Evolutionary conservation across 1,140 invertebrate genomes (phyloP).

Genomic region (Penaeus japonicus): DNA sequence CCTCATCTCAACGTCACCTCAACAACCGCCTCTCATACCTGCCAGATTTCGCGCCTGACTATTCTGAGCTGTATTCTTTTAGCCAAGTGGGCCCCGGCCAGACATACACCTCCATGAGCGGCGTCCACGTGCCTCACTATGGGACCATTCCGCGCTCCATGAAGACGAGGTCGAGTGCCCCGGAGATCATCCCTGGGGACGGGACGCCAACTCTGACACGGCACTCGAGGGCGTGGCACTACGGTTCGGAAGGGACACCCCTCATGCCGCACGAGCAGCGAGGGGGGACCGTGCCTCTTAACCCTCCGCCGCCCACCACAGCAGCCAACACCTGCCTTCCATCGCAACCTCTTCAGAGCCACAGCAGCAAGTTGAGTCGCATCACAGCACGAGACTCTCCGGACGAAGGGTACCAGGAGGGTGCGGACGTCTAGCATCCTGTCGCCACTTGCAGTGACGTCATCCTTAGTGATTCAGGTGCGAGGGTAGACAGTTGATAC

Average conservation of each 20-base stretch:
- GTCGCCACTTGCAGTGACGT: not conserved
- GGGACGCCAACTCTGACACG: conserved; percentile 38
- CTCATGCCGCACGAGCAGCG: not conserved
- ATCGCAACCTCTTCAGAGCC: conserved; percentile 52
- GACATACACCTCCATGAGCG: not conserved
- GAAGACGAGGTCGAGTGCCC: conserved; percentile 37
- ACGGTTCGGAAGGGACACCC: conserved; percentile 21
- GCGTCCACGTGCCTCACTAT: conserved; percentile 31
- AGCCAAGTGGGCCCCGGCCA: conserved; percentile 28
- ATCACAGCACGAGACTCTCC: conserved; percentile 80
- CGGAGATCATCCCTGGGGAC: conserved; percentile 47
- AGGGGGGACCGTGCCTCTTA: not conserved
- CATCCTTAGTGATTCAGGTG: not conserved
- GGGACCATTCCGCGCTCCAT: conserved; percentile 53
- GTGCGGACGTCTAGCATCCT: conserved; percentile 79
- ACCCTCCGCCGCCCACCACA: not conserved
- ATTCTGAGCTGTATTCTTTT: conserved; percentile 44
- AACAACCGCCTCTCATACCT: conserved; percentile 39
- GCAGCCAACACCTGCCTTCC: conserved; percentile 39
- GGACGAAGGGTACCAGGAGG: conserved; percentile 90
- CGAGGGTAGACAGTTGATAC: not conserved
- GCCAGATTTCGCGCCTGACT: conserved; percentile 54
- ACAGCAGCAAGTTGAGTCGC: conserved; percentile 50
- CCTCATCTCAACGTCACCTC: conserved; percentile 39
- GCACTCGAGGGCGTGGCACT: conserved; percentile 36